Base-by-base conservation (phyloP, 2,888 invertebrate genomes). In the Gymnosoma rotundatum region DNA sequence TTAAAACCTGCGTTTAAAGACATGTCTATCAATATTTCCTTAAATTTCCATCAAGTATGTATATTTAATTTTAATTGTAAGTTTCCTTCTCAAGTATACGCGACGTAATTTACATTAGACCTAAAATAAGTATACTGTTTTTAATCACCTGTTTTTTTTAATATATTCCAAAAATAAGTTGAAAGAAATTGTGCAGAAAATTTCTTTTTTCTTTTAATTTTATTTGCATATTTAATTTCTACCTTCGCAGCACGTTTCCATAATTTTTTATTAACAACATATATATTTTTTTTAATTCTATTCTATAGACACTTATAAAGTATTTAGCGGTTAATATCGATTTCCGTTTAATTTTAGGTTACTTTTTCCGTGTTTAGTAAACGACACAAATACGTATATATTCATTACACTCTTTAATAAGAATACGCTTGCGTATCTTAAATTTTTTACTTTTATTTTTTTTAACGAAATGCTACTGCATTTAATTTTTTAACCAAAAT, bases 231-330 rank as follows among this genome's bases (percentile, higher is more conserved):
- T 79, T 60, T 54, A 56, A 18, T 32, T 72, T 52, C 12, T 74
- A 66, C 67, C 67, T 74, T 67, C 74, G 56, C 67, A 48, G 73
- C 80, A 80, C 80, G 67, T 67, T 75, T 79, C 50, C n/a, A 70
- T 72, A 64, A 64, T 3, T 75, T n/a, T 76, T 70, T 72, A 14
- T 56, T 54, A 5, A 50, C 16, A 52, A 64, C 32, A 52, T 60
- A 42, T 25, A 48, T 56, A 36, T 36, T 60, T 54, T 70, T 36
- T 70, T 7, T 54, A 70, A 16, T 45, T 21, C 12, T 21, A 56
- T 63, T 83, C 74, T 75, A 32, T 8, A 32, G 32, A 32, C 8
- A 0, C 60, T 14, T 21, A 66, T 72, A 66, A 52, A 69, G 63
- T 73, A 75, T 79, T 83, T 75, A 64, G 69, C 21, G 83, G 69